These are phyloP conservation scores for Ophioderma brevispina DNA, from an alignment of 35 echinoderm and acorn worm species.

Conservation along the genomic window DNA sequence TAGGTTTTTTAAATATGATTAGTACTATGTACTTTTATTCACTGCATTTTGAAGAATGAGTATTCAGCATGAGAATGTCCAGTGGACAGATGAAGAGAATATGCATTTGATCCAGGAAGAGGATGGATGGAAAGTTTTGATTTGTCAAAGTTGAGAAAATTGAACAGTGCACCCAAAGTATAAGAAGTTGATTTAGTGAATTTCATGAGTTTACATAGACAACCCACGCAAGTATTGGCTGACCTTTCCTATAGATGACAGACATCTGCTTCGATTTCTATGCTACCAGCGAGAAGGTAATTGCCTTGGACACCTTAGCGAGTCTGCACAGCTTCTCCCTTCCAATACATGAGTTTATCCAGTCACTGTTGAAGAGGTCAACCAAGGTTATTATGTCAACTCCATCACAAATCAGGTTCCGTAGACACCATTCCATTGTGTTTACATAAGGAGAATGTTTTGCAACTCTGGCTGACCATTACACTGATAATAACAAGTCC, in stretches of 20 bases:
- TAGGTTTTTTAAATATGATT: too few species aligned
- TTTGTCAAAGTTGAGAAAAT: background rate
- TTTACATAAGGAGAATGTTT: too few species aligned
- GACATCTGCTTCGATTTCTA: background rate
- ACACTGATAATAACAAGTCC: too few species aligned
- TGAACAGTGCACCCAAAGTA: background rate
- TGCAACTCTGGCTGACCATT: too few species aligned
- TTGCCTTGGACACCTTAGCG: slow-evolving; percentile 3
- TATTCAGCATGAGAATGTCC: background rate
- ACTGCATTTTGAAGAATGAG: background rate
- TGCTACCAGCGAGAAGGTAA: slow-evolving; percentile 4
- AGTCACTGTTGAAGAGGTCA: too few species aligned
- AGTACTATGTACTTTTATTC: background rate
- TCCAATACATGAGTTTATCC: background rate
- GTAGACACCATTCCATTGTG: too few species aligned
- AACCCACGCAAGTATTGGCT: slow-evolving; percentile 14
- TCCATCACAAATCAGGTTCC: too few species aligned
- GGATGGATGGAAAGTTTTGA: background rate
- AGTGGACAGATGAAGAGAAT: background rate
- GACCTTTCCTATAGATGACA: background rate
- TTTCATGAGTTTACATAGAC: background rate
- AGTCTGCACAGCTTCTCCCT: background rate
- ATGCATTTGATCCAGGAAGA: background rate
- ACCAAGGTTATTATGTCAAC: too few species aligned
- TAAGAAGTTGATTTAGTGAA: background rate